Base-by-base conservation (phyloP, 2,797 vertebrate species). In the Pelodytes ibericus region DNA sequence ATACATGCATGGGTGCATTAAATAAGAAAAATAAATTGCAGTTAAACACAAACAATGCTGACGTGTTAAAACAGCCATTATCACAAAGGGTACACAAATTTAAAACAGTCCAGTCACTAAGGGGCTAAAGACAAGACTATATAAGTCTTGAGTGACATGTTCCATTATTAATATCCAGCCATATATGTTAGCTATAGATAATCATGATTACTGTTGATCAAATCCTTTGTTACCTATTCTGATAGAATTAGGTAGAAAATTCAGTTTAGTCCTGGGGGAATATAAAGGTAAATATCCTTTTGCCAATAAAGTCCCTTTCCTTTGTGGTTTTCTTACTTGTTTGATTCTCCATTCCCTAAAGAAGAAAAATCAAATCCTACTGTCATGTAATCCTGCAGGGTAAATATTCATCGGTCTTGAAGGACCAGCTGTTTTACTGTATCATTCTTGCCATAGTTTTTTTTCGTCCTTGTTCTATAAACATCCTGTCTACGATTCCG, bases 331-430 rank as follows among this genome's bases (percentile, higher is more conserved):
- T 71, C 49, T 74, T 49, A 62, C 67, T 69, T 53, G 29, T 83
- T 71, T 82, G 74, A 60, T 71, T 74, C 82, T 80, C 71, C 80
- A 85, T 89, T 82, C 49, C 62, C 73, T 31, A 10, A 57, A 84
- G 83, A 82, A 84, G 78, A 84, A 80, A 80, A 83, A 82, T 30
- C 60, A 79, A 80, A 81, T 29, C 56, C 84, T 80, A 82, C 82
- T 86, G 80, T 84, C 39, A 2, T 27, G 60, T 56, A 36, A 68
- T 80, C 57, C 82, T 79, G 80, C 26, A 47, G 75, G 73, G 11
- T 77, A 83, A 84, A 80, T 80, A 86, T 82, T 85, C 80, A 86
- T 86, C 81, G 84, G 56, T 71, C 63, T 20, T 73, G 81, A 86
- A 74, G 49, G 24, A 82, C 41, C 80, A 74, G 70, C 74, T 84